Conservation (phyloP, 2,797 vertebrate genomes). For the Ficedula albicollis region DNA sequence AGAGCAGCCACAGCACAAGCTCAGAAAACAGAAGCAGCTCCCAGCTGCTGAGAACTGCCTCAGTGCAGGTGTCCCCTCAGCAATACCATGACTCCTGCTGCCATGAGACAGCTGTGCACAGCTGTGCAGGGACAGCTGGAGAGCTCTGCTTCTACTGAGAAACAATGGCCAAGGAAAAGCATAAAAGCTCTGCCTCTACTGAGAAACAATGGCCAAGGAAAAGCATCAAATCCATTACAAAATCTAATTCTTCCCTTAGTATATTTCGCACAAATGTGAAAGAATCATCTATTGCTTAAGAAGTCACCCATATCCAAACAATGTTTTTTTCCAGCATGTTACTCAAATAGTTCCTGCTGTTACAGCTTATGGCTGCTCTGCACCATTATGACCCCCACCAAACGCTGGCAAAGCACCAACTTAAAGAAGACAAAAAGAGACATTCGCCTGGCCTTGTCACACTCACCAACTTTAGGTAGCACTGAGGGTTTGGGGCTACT, state of each 20-base stretch:
- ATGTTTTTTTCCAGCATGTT: background rate
- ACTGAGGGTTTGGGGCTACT: background rate
- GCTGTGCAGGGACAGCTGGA: background rate
- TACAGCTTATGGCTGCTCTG: background rate
- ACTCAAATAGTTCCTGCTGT: background rate
- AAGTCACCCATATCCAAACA: background rate
- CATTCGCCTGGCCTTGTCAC: background rate
- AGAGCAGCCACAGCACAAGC: background rate
- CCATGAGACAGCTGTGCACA: too few species aligned
- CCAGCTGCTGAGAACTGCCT: background rate
- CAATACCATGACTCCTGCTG: accelerated
- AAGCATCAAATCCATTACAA: background rate
- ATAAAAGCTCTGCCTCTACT: accelerated
- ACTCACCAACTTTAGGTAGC: background rate
- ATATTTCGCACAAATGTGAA: background rate
- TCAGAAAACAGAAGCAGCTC: background rate
- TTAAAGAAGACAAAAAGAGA: background rate
- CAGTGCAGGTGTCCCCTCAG: background rate
- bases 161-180: background rate
- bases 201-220: accelerated
- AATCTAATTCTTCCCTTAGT: background rate
- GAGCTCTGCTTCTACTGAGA: accelerated
- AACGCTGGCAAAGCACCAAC: background rate
- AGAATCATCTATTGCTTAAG: background rate
- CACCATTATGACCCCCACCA: background rate